Conservation (phyloP, 2,797 vertebrate genomes). For the Sphenodon punctatus region DNA sequence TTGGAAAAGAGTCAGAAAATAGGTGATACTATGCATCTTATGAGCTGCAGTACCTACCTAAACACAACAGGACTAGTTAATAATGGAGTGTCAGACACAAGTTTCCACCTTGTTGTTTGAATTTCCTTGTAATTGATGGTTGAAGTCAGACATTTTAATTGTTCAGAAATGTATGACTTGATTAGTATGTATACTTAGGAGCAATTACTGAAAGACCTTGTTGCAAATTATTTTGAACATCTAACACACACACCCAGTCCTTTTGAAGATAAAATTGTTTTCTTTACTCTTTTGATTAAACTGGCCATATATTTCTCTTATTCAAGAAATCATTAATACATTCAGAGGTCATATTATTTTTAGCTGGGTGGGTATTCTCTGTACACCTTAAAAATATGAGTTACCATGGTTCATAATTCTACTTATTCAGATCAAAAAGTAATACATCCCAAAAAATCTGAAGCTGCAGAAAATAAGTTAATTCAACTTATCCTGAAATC, state of each 20-base stretch:
- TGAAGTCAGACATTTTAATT: neutral
- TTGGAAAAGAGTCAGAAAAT: neutral
- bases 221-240: rapidly evolving
- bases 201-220: neutral
- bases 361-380: no score
- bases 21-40: neutral
- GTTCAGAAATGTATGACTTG: neutral
- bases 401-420: no score
- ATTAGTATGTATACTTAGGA: slow-evolving; percentile 10
- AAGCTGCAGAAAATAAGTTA: no score
- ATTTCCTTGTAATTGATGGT: neutral
- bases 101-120: neutral
- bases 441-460: no score
- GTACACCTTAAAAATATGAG: no score
- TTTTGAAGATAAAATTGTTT: neutral
- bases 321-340: neutral
- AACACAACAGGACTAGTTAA: neutral
- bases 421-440: no score
- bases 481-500: no score
- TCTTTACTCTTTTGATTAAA: neutral
- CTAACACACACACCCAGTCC: neutral
- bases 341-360: no score
- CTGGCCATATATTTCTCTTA: neutral
- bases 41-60: neutral
- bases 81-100: rapidly evolving